Evolutionary conservation across 2,113 vertebrate species (phyloP), one percentile per base, ranked within the genome.

Genomic region (Austrofundulus limnaeus): DNA sequence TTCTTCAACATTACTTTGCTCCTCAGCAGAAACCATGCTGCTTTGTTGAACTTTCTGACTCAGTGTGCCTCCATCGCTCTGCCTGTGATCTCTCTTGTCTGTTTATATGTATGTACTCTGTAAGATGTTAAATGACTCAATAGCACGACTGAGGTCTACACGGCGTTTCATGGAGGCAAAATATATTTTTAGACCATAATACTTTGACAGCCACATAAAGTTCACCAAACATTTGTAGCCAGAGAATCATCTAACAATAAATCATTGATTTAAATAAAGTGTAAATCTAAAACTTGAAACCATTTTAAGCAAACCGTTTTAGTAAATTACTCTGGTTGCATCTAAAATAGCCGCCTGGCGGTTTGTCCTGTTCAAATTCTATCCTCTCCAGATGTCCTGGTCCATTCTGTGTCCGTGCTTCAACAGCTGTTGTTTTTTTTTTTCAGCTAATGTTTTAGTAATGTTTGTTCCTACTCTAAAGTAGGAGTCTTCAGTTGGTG

Each of bases 41-140:
- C 51, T 57, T 69, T 72, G 69, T 82, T 81, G 66, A 52, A 80
- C 73, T 72, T 54, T 61, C 34, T 45, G 8, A 20, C 72, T 64
- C 55, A 45, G 62, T 56, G 25, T 58, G 62, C 58, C 59, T 75
- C 42, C 45, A 60, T 34, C 16, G 0, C 51, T 77, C 50, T 49
- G 24, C 65, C 16, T 41, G 23, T 68, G 10, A 20, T 21, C 28
- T 43, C 20, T 75, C 39, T 66, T 50, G 49, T 12, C 24, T 75
- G 37, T 69, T 38, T 58, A 45, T 55, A 48, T 70, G 24, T 17
- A 12, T 19, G n/a, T 61, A 56, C 24, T 24, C 62, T 5, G 5
- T 25, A 25, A 56, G 52, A 78, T 49, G 48, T 54, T 28, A 72
- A 75, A 61, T 64, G 28, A 51, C 21, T 10, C 21, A 21, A 65